Evolutionary conservation across 2,888 invertebrate species (phyloP), one percentile per base, ranked within the genome.

Genomic region (Ophion ellenae): DNA sequence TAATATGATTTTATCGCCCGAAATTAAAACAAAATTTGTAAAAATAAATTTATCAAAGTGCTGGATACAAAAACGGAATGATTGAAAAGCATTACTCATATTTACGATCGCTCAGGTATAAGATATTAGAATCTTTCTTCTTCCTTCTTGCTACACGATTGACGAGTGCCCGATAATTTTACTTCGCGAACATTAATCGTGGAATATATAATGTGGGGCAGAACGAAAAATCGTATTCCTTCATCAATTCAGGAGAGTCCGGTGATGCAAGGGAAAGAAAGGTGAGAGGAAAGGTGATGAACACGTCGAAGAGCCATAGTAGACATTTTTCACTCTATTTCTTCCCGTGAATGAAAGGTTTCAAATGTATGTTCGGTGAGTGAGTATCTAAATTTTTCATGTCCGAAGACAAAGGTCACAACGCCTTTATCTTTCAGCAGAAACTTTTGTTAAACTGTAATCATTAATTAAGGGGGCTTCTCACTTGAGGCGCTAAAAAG

Each of bases 201-300:
- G n/a, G 63, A 63, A 47, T 71, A 79, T 4, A 40, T 40, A 40
- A 6, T 40, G 40, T 7, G 20, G 70, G 79, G 70, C 79, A 63
- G 20, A 47, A 66, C 47, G 47, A 67, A 70, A 67, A 63, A 67
- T 83, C 61, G 61, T 24, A 14, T 53, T 71, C 71, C 28, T 28
- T 3, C 28, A 28, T 28, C 28, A 3, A 28, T 28, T 28, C 28
- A 28, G 28, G 28, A 28, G 28, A 28, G 28, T 28, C 28, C 28
- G 1, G 2, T 28, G 28, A 28, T 28, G 28, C 28, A 28, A 28
- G 28, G 2, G 28, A 28, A 24, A 81, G 59, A 78, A 69, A 77
- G 70, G 70, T 69, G 40, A 53, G 79, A 57, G 32, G 57, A 57
- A 83, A 79, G 36, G 70, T 57, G 36, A 73, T 71, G 63, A 75